Base-by-base conservation (phyloP, 1,140 invertebrate species). In the Drosophila arizonae region DNA sequence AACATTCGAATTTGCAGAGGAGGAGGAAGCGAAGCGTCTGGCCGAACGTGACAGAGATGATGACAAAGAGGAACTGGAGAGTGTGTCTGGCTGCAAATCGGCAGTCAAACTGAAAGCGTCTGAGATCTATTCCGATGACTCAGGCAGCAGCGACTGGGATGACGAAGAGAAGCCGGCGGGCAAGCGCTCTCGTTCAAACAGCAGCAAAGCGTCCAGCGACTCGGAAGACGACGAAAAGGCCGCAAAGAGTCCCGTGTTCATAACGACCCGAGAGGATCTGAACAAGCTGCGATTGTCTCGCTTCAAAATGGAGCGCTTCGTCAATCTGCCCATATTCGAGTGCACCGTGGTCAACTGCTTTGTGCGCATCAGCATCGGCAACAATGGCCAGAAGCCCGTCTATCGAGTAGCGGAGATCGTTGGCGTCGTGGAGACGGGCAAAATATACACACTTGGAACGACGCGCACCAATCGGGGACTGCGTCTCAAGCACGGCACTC, bases 111-210 rank as follows among this genome's bases (percentile, higher is more conserved):
- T 98, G 56, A 98, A 98, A 93, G 96, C 97, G 0, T 97, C 97
- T 0, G 98, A 99, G 92, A 97, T 99, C 78, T 99, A 99, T 92
- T 98, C 97, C 0, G 98, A 99, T 91, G 97, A 98, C 75, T 97
- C 97, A 75, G 97, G 96, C 9, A 97, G 95, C 66, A 96, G 95
- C 76, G 90, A 91, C 36, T 91, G 90, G 87, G 82, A 88, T 45
- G 90, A 91, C 46, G 90, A 91, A 13, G 90, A 91, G 55, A 94
- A 94, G 63, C 92, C 92, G 57, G 76, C 81, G 45, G 81, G 90
- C 39, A 93, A 93, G 56, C 69, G 91, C 8, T 84, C 92, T 0
- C 77, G 78, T 13, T 91, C 92, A 5, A 90, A 90, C 15, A 93
- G 92, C 58, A 93, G 92, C 77, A 93, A 93, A 51, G 93, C 93